A percentile compares a stretch with the other conserved stretches of the same genome.
Evolutionary conservation across 2,797 vertebrate species (phyloP).

Genomic region (Hipposideros larvatus): DNA sequence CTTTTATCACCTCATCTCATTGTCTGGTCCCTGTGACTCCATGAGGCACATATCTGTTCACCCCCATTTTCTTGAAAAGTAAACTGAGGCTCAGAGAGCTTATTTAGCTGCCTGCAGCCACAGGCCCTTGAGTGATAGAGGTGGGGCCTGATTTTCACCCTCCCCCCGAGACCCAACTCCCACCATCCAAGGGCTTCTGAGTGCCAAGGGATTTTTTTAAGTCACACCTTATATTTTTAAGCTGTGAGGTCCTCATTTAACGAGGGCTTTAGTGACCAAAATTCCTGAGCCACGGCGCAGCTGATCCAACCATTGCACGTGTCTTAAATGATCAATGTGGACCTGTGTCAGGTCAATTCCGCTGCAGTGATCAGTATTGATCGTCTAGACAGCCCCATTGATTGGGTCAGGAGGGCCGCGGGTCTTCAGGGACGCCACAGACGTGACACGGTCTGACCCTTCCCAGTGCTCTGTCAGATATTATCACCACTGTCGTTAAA

Average conservation of each 20-base stretch:
- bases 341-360: conserved; percentile 69
- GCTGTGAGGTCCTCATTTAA: neutral
- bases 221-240: neutral
- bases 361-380: conserved; percentile 75
- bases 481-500: neutral
- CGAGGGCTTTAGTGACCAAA: neutral
- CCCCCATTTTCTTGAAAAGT: neutral
- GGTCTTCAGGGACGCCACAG: conserved; percentile 49
- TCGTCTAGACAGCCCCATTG: conserved; percentile 58
- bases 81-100: neutral
- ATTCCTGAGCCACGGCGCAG: neutral
- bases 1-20: neutral
- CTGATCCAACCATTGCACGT: conserved; percentile 19
- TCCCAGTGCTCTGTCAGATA: neutral
- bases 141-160: neutral
- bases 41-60: neutral
- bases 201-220: neutral
- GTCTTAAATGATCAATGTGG: conserved; percentile 72
- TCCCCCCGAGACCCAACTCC: neutral
- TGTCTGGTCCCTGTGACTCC: neutral
- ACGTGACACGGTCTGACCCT: neutral
- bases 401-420: conserved; percentile 64
- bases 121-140: accelerated
- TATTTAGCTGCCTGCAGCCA: neutral
- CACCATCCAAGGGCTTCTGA: neutral